Base-by-base conservation (phyloP, 1,140 invertebrate species). In the Drosophila ohnishii region DNA sequence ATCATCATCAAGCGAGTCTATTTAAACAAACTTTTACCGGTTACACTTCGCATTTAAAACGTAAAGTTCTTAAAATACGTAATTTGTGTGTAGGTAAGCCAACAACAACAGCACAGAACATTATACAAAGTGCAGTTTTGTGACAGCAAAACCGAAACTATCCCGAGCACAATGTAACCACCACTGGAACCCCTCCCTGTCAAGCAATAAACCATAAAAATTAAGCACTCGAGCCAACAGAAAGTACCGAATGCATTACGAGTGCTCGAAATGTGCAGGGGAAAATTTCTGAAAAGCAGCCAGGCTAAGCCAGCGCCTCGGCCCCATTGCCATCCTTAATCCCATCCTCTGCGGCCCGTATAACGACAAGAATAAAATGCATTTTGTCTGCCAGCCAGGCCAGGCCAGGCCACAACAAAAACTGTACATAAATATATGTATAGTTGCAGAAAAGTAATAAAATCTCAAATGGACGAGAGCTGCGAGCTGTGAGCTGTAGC, bases 161-260 rank as follows among this genome's bases (percentile, higher is more conserved):
- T 64, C 45, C 44, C 39, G 57, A 65, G 61, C 47, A 82, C 64
- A 77, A 81, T 81, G 66, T 80, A 60, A 45, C 53, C 66, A 67
- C 53, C 48, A 56, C 40, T 50, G 48, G 42, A 42, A 16, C 47
- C 48, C 47, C 53, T 47, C 34, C 55, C 28, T 76, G 73, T 60
- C 73, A 76, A 60, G 75, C 64, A 83, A 83, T 83, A 83, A 83
- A 83, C 80, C 80, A 83, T 83, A 79, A 83, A 83, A 83, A 83
- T 83, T 78, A 83, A 83, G 70, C 69, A 74, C 64, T 71, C 70
- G 57, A 78, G 69, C 69, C 73, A 65, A 72, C 72, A 53, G 53
- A 61, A 75, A 70, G 44, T 47, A 75, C 34, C 60, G 39, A 83
- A 78, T 83, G 80, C 80, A 83, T 83, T 88, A 80, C 74, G 53